Evolutionary conservation across 2,888 invertebrate genomes (phyloP).

Genomic region (Drosophila longiperda): DNA sequence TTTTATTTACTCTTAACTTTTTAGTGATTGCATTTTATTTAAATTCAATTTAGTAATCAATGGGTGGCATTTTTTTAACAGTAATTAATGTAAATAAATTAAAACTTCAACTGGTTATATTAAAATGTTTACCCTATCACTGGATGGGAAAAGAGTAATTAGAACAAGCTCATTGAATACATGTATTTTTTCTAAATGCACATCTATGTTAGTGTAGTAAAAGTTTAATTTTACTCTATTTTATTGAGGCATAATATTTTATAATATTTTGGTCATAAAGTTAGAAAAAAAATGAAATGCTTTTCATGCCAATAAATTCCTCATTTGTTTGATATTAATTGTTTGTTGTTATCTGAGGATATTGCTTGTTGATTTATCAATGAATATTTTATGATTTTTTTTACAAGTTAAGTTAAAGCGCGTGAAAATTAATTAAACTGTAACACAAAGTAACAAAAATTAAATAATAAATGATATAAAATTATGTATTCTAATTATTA

Average conservation of each 20-base stretch:
- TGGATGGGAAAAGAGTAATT: conserved; percentile 35
- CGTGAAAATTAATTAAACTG: conserved; percentile 62
- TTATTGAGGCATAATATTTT: conserved; percentile 13
- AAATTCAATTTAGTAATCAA: conserved; percentile 75
- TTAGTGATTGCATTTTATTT: conserved; percentile 66
- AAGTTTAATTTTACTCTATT: not conserved
- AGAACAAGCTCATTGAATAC: conserved; percentile 6
- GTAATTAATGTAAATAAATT: conserved; percentile 80
- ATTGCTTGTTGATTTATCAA: conserved; percentile 25
- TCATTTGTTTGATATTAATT: conserved; percentile 11
- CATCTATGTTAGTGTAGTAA: not conserved
- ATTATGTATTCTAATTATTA: conserved; percentile 4
- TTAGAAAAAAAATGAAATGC: conserved; percentile 20
- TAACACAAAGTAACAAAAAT: conserved; percentile 9
- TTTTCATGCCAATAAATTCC: conserved; percentile 15
- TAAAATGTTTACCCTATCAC: conserved; percentile 58
- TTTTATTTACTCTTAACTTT: conserved; percentile 20
- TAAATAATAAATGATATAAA: conserved; percentile 8
- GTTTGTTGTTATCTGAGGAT: conserved; percentile 4
- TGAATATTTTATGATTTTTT: conserved; percentile 28
- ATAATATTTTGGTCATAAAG: conserved; percentile 2
- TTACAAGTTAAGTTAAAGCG: conserved; percentile 26
- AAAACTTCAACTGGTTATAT: conserved; percentile 48
- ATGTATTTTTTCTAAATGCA: not conserved
- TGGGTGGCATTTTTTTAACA: conserved; percentile 67